A percentile compares a stretch with the other conserved stretches of the same genome.
These are phyloP conservation scores for Microcebus tavaratra DNA, from an alignment of 2,113 vertebrate species.

Conservation along the genomic window DNA sequence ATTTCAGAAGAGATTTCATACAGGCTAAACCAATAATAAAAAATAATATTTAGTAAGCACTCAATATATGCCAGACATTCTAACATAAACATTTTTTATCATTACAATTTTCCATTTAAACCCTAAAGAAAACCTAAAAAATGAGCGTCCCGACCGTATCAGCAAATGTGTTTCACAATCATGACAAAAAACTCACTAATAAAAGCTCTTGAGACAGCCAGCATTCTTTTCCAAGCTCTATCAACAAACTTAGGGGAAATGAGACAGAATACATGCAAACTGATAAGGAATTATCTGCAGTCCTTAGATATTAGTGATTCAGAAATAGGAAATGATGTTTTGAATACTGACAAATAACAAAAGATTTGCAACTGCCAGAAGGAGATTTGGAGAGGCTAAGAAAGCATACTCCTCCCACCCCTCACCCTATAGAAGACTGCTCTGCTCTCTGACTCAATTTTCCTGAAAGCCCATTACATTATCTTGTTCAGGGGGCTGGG, in stretches of 20 bases:
- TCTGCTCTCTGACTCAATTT: background rate
- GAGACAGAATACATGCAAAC: background rate
- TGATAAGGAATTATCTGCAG: background rate
- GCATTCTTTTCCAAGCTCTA: background rate
- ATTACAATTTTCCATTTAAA: constrained; percentile 10
- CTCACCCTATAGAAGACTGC: background rate
- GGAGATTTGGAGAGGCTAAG: background rate
- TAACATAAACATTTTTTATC: background rate
- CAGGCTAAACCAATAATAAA: background rate
- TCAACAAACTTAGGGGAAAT: background rate
- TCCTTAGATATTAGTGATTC: background rate
- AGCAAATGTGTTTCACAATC: background rate
- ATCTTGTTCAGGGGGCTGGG: background rate
- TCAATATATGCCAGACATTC: background rate
- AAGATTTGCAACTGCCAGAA: background rate
- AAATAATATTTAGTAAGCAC: background rate
- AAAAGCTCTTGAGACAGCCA: background rate
- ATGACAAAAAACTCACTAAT: background rate
- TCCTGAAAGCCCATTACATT: background rate
- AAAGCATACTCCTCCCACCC: background rate
- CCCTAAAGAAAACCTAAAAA: background rate
- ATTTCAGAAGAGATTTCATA: constrained; percentile 18
- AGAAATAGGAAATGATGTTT: background rate
- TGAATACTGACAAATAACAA: background rate
- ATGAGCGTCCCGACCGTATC: background rate